A percentile compares a stretch with the other conserved stretches of the same genome.
Conservation (phyloP, 2,888 invertebrate genomes). For the Calephelis perditalis region DNA sequence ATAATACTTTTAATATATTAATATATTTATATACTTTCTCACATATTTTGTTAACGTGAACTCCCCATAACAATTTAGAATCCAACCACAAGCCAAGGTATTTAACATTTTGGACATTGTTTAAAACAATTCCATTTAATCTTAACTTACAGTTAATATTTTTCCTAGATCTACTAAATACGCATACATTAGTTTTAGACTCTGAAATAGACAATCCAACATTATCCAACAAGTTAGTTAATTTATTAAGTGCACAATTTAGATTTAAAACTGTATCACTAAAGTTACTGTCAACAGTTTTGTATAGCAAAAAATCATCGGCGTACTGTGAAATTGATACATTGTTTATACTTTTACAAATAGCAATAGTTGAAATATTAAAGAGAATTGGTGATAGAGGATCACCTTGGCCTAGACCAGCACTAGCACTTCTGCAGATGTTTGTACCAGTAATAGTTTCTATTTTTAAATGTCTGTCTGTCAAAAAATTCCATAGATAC, state of each 20-base stretch:
- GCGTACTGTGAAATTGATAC: slow-evolving; percentile 25
- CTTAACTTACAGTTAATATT: background rate
- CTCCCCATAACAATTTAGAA: too few relatives aligned
- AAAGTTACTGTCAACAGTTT: background rate
- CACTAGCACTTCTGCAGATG: slow-evolving; percentile 15
- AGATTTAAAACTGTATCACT: background rate
- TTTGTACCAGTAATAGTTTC: background rate
- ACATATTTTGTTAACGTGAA: slow-evolving; percentile 3
- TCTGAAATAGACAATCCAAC: background rate
- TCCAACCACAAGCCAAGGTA: slow-evolving; percentile 1
- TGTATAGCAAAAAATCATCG: slow-evolving; percentile 20
- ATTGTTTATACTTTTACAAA: slow-evolving; percentile 12
- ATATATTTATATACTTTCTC: slow-evolving; percentile 7
- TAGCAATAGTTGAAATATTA: slow-evolving; percentile 22
- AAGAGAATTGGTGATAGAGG: slow-evolving; percentile 15
- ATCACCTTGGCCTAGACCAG: background rate
- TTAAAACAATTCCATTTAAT: background rate
- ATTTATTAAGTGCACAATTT: background rate
- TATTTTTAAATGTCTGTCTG: slow-evolving; percentile 4
- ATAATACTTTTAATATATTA: slow-evolving; percentile 15
- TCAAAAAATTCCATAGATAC: slow-evolving; percentile 22
- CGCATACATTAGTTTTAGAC: background rate
- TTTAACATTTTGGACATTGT: background rate
- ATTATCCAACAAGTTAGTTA: background rate
- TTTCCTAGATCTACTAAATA: slow-evolving; percentile 1